Evolutionary conservation across 64 coral and sea anemone genomes (phyloP).

Genomic region (Porites lutea): DNA sequence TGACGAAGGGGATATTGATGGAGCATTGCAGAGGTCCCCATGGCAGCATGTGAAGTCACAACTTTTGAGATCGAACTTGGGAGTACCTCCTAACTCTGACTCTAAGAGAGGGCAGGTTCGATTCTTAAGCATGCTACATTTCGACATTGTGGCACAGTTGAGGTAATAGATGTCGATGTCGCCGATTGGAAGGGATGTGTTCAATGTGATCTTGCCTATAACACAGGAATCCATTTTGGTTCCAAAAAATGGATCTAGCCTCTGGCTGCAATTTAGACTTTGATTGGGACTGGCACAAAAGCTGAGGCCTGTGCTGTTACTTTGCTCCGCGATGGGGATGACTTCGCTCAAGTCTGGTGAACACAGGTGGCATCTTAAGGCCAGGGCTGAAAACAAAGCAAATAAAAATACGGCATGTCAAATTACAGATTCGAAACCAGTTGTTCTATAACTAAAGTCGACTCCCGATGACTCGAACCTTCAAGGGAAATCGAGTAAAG

Average conservation of each 20-base stretch:
- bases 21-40: neutral
- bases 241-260: neutral
- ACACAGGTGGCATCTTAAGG: neutral
- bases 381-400: neutral
- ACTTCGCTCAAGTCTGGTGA: neutral
- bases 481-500: too few species aligned
- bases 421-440: too few species aligned
- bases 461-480: too few species aligned
- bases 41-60: neutral
- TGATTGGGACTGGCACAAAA: neutral
- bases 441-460: too few species aligned
- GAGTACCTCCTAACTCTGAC: neutral
- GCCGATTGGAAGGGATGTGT: neutral
- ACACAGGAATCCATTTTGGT: neutral
- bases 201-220: neutral
- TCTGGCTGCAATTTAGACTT: neutral
- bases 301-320: neutral
- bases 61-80: neutral
- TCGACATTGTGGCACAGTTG: neutral
- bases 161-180: neutral
- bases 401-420: too few species aligned
- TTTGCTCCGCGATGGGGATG: neutral
- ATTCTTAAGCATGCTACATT: neutral
- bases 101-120: neutral
- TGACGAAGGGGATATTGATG: neutral